Conservation (phyloP, 2,797 vertebrate species). For the Gallinago nigripennis region DNA sequence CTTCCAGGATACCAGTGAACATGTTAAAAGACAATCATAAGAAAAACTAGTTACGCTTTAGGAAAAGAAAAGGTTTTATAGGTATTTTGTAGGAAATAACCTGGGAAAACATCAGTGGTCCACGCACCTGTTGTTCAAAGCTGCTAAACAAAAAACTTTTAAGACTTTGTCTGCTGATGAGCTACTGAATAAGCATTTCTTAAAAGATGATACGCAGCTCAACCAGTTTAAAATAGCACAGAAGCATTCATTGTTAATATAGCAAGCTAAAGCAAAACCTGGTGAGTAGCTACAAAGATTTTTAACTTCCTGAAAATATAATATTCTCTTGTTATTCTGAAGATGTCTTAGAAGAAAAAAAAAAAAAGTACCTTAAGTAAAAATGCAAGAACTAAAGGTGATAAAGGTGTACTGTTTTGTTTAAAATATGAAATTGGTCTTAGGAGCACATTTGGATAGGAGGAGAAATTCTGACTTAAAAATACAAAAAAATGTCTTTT, state of each 20-base stretch:
- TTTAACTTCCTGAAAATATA: not conserved
- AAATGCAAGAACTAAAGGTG: not conserved
- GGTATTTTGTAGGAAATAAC: not conserved
- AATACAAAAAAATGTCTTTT: not conserved
- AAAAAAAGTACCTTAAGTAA: not conserved
- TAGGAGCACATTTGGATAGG: not conserved
- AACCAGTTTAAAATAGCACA: not conserved
- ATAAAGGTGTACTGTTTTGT: not conserved
- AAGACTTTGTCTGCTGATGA: not conserved
- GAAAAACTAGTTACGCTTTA: not conserved
- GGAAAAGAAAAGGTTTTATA: constrained; percentile 13
- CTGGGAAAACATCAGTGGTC: not conserved
- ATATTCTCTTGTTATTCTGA: not conserved
- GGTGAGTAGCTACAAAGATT: not conserved
- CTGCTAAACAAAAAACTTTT: not conserved
- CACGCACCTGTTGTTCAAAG: not conserved
- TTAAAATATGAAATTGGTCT: not conserved
- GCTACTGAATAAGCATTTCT: constrained; percentile 13
- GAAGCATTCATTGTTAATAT: not conserved
- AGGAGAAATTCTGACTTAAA: not conserved
- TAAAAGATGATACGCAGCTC: not conserved
- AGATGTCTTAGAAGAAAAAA: not conserved
- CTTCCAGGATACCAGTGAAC: constrained; percentile 5
- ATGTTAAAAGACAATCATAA: not conserved
- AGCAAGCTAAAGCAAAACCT: not conserved